Evolutionary conservation across 2,113 vertebrate genomes (phyloP), one percentile per base, ranked within the genome.

Genomic region (Nanger granti): DNA sequence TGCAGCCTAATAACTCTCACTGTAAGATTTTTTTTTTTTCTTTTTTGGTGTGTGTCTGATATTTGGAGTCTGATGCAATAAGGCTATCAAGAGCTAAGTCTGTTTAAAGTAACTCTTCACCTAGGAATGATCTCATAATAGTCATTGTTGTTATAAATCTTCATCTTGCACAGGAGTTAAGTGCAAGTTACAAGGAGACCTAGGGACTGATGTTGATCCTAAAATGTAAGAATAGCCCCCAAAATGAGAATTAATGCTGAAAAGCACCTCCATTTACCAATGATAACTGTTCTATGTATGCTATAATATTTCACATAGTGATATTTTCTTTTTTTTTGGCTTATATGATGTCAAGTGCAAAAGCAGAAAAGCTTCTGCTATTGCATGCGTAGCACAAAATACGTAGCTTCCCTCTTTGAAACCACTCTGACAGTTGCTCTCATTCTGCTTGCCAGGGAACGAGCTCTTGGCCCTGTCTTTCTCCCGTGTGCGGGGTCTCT

Each of bases 81-180:
- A 85, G 24, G 41, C 41, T 91, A 0, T 91, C 52, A 86, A 93
- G 87, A 96, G n/a, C 91, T 41, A 34, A 64, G 41, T 66, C 86
- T 37, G 57, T 95, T 79, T 85, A 64, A 87, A 57, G 88, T 80
- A 96, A 79, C 69, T 93, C 83, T 91, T 89, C 93, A 94, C 94
- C 86, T 88, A 37, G 91, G 2, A 88, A 60, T 95, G 88, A 79
- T 93, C 95, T 88, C 52, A 6, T 83, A 85, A 57, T 34, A n/a
- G 89, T 93, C 94, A 64, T 57, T 93, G 95, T 57, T 8, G 20
- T 95, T 87, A 59, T 83, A 93, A 92, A 93, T 94, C 89, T 93
- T 93, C 55, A 79, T 69, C 55, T 62, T 73, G 60, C 20, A 1
- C 20, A 29, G 86, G 60, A 85, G 80, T 62, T 91, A 88, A 91